Conservation (phyloP, 2,888 invertebrate species). For the Sinhomidia bicolor region DNA sequence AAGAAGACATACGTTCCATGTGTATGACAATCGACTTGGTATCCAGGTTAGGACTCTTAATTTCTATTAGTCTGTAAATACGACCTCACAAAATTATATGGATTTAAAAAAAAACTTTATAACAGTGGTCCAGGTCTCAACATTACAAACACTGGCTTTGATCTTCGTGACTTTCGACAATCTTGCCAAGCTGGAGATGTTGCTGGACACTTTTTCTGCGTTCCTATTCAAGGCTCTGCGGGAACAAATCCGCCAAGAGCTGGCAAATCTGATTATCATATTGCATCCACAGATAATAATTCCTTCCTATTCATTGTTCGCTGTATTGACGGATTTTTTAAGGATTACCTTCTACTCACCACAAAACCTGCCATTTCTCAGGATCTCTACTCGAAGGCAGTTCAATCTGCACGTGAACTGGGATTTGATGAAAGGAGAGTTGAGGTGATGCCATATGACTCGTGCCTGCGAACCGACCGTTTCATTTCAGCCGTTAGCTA, state of each 20-base stretch:
- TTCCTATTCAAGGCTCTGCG: conserved; percentile 47
- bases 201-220: conserved; percentile 55
- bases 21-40: conserved; percentile 54
- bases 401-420: conserved; percentile 34
- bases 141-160: conserved; percentile 57
- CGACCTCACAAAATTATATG: too few species aligned
- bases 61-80: background rate
- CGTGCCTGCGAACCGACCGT: conserved; percentile 48
- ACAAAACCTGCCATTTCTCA: conserved; percentile 56
- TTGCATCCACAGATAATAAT: conserved; percentile 50
- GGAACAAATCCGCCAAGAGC: conserved; percentile 55
- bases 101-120: too few species aligned
- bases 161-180: conserved; percentile 56
- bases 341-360: conserved; percentile 56
- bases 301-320: conserved; percentile 57
- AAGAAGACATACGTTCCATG: conserved; percentile 57
- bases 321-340: conserved; percentile 50
- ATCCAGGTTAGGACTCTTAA: conserved; percentile 12
- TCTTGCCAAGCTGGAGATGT: conserved; percentile 52
- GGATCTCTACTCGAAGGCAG: conserved; percentile 43
- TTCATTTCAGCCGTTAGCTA: conserved; percentile 52
- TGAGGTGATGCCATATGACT: conserved; percentile 46
- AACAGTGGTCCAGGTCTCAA: conserved; percentile 62
- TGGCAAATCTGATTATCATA: conserved; percentile 52
- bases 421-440: conserved; percentile 56